Evolutionary conservation across 2,113 vertebrate species (phyloP).

Genomic region (Bufo gargarizans): DNA sequence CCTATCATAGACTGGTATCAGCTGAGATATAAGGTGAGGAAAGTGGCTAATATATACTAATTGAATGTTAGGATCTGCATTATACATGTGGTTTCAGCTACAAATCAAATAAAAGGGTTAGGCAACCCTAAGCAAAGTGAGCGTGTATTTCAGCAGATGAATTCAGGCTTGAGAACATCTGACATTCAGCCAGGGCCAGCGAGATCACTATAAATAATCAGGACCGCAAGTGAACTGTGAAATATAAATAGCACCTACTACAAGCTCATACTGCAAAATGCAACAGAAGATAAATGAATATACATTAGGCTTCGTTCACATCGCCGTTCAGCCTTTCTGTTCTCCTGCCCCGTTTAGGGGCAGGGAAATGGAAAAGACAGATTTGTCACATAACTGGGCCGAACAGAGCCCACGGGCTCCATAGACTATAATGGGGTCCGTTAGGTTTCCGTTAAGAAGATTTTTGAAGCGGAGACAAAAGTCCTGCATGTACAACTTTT

Average conservation of each 20-base stretch:
- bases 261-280: neutral
- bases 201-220: conserved; percentile 27
- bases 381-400: too few species aligned
- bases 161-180: neutral
- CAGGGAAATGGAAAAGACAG: too few species aligned
- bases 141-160: conserved; percentile 1
- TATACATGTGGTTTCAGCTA: neutral
- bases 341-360: too few species aligned
- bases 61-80: conserved; percentile 41
- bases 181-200: neutral
- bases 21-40: conserved; percentile 12
- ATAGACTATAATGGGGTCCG: too few species aligned
- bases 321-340: too few species aligned
- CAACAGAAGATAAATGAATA: neutral
- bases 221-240: neutral
- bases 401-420: too few species aligned
- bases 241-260: conserved; percentile 7
- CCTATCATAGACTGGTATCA: conserved; percentile 11
- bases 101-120: conserved; percentile 41
- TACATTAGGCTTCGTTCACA: neutral
- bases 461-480: too few species aligned
- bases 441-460: too few species aligned
- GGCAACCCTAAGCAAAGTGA: conserved; percentile 6
- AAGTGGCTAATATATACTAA: conserved; percentile 42
- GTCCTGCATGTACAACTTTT: too few species aligned